Conservation (phyloP, 2,888 invertebrate species). For the Phortica magna region DNA sequence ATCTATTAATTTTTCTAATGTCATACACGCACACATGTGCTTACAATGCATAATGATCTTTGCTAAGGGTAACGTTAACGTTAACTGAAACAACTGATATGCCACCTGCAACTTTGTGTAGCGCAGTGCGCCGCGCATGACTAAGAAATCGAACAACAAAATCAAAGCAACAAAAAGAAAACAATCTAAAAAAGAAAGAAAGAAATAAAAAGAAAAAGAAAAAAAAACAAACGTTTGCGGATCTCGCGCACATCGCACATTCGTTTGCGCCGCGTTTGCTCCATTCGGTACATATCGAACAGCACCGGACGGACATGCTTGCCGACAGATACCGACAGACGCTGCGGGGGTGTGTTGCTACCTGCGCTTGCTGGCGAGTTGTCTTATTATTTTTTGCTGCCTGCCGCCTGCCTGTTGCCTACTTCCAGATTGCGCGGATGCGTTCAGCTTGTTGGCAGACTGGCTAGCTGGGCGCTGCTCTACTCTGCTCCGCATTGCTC, state of each 20-base stretch:
- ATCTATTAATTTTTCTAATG: background rate
- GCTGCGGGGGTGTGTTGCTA: slow-evolving; percentile 47
- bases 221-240: slow-evolving; percentile 24
- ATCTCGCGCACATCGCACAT: background rate
- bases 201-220: background rate
- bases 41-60: background rate
- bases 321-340: background rate
- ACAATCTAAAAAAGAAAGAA: background rate
- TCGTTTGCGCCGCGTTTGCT: background rate
- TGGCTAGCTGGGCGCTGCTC: slow-evolving; percentile 1
- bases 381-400: slow-evolving; percentile 19
- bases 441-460: slow-evolving; percentile 33
- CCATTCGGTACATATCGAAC: slow-evolving; percentile 11
- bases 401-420: slow-evolving; percentile 34
- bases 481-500: slow-evolving; percentile 17
- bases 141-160: slow-evolving; percentile 26
- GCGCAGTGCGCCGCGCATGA: slow-evolving; percentile 8
- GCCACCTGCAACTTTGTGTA: background rate
- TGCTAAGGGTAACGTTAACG: background rate
- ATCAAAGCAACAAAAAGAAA: slow-evolving; percentile 9
- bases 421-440: slow-evolving; percentile 53
- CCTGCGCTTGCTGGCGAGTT: background rate
- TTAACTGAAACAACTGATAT: background rate
- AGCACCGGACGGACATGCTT: background rate
- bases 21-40: background rate